These are phyloP conservation scores for Alouatta palliata DNA, from an alignment of 2,113 vertebrate species.

Conservation along the genomic window DNA sequence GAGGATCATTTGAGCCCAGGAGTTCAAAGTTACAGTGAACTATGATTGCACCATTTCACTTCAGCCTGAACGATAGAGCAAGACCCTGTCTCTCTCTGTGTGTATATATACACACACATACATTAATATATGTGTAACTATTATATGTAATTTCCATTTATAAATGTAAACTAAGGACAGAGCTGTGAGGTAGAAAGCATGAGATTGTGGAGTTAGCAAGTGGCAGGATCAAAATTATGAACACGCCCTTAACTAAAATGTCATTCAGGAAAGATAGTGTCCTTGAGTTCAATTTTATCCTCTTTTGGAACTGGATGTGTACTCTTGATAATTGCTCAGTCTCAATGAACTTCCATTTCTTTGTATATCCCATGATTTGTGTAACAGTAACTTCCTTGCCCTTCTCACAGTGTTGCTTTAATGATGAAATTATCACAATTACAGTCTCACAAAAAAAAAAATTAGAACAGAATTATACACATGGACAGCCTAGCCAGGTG, in stretches of 20 bases:
- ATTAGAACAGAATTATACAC: not conserved
- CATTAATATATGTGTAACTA: no score
- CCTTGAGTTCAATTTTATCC: not conserved
- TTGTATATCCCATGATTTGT: not conserved
- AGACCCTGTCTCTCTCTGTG: not conserved
- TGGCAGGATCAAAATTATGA: not conserved
- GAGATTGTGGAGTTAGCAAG: not conserved
- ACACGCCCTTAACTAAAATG: not conserved
- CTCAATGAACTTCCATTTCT: not conserved
- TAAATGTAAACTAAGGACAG: not conserved
- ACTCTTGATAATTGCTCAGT: not conserved
- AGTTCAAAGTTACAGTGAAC: not conserved
- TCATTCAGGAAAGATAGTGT: not conserved
- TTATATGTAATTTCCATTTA: not conserved
- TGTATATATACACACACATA: not conserved
- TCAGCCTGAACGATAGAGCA: not conserved
- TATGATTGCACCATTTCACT: not conserved
- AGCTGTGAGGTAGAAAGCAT: not conserved
- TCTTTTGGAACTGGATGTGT: not conserved
- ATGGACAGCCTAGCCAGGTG: not conserved
- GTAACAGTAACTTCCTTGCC: not conserved
- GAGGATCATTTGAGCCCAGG: not conserved
- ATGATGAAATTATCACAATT: not conserved
- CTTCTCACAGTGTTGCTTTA: not conserved
- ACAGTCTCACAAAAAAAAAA: not conserved